phyloP scores from a whole-genome alignment of 1,140 invertebrate species.

The Drosophila nannoptera region DNA sequence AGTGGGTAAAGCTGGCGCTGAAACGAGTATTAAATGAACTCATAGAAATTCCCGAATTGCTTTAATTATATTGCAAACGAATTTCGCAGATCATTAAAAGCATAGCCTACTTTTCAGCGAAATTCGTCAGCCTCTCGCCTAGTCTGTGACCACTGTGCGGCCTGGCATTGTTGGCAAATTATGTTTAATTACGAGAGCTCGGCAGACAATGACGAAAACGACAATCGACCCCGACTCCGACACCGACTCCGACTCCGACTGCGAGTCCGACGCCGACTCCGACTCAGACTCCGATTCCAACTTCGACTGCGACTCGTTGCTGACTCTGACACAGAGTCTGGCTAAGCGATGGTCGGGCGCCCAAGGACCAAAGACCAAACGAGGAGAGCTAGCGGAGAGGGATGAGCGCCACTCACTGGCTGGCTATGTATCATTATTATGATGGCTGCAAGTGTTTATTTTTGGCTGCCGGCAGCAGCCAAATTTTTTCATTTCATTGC shows the following conservation, averaged over 20 bases:
- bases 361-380: conserved; percentile 35
- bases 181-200: conserved; percentile 66
- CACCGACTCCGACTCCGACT: too few species aligned
- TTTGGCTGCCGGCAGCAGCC: conserved; percentile 58
- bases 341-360: conserved; percentile 49
- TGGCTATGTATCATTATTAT: conserved; percentile 74
- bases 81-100: not conserved
- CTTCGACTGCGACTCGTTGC: not conserved
- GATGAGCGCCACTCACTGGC: conserved; percentile 47
- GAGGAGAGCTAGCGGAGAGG: conserved; percentile 1
- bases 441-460: conserved; percentile 72
- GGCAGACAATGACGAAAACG: conserved; percentile 60
- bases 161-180: conserved; percentile 34
- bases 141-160: conserved; percentile 42
- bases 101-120: not conserved
- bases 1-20: conserved; percentile 4
- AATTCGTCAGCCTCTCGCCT: not conserved
- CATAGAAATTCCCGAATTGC: not conserved
- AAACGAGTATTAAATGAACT: not conserved
- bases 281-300: too few species aligned
- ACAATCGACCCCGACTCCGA: conserved; percentile 25
- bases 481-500: conserved; percentile 3
- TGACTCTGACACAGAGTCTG: conserved; percentile 27
- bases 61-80: not conserved
- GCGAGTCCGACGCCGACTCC: too few species aligned